Conservation (phyloP, 1,140 invertebrate genomes). For the Drosophila miranda region DNA sequence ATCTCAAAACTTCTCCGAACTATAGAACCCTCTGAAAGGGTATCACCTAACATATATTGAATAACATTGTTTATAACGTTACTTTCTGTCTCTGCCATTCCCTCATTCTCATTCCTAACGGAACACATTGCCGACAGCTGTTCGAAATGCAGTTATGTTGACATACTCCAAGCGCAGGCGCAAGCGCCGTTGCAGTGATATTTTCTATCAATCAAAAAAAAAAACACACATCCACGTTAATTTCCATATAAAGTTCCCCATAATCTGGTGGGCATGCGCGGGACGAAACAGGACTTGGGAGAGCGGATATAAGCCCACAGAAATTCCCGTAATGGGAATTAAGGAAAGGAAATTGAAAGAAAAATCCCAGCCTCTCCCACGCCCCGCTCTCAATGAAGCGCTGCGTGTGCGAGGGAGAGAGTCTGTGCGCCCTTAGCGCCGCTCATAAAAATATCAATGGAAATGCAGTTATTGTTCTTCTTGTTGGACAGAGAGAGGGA, state of each 20-base stretch:
- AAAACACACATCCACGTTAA: slow-evolving; percentile 26
- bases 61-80: not conserved
- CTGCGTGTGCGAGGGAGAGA: slow-evolving; percentile 5
- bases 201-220: slow-evolving; percentile 47
- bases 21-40: too few species aligned
- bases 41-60: not conserved
- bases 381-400: slow-evolving; percentile 23
- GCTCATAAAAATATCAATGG: slow-evolving; percentile 78
- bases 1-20: too few species aligned
- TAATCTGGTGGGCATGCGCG: slow-evolving; percentile 68
- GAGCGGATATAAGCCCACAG: slow-evolving; percentile 46
- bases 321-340: slow-evolving; percentile 61
- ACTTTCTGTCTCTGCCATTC: slow-evolving; percentile 14
- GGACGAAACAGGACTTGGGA: not conserved
- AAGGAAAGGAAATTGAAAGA: slow-evolving; percentile 49
- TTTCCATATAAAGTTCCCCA: slow-evolving; percentile 61
- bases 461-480: slow-evolving; percentile 43
- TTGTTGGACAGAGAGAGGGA: not conserved
- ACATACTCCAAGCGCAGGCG: slow-evolving; percentile 21
- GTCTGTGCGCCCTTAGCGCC: slow-evolving; percentile 65
- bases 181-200: slow-evolving; percentile 20
- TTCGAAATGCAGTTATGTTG: slow-evolving; percentile 18
- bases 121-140: slow-evolving; percentile 68
- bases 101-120: slow-evolving; percentile 28
- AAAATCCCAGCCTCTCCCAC: slow-evolving; percentile 40